Evolutionary conservation across 2,113 vertebrate species (phyloP), one percentile per base, ranked within the genome.

Genomic region (Oryzias woworae): DNA sequence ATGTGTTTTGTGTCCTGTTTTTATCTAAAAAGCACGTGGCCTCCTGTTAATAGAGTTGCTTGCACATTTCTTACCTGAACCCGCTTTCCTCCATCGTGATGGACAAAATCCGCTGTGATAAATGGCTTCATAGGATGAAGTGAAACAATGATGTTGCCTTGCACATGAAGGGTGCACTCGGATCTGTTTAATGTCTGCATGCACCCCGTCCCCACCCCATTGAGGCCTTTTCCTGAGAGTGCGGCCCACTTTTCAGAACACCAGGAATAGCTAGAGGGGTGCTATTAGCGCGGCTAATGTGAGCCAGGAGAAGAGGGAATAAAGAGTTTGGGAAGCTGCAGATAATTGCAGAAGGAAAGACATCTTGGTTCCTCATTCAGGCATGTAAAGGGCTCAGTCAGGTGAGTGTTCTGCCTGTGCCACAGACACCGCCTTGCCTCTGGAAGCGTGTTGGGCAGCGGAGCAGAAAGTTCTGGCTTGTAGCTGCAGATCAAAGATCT

Each of bases 201-300:
- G 77, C 75, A 55, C 75, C 71, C 53, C 58, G 57, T 54, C 67
- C 72, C 60, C 55, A 73, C 75, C 36, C 36, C 36, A 36, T 36
- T 36, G 16, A 45, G 85, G 71, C 82, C 75, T 85, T 87, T 89
- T 90, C 88, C 89, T 74, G 72, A 70, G 89, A 89, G 86, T 82
- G 73, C 73, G 81, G 85, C 89, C 91, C 90, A 91, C 83, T 91
- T 92, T 83, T 66, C 48, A 55, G 65, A 75, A 68, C 71, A 86
- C 91, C 83, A 90, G 88, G 90, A 92, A 91, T 92, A 92, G 89
- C 87, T 84, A 58, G 72, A 57, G 70, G 87, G 78, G 70, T 66
- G 86, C 82, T 87, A 90, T 89, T 85, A 89, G 82, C 62, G 69
- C 44, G 23, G 58, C 81, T 84, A 86, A 91, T 91, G 62, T 90